phyloP scores from a whole-genome alignment of 1,140 invertebrate genomes.

The Paraescarpia echinospica region DNA sequence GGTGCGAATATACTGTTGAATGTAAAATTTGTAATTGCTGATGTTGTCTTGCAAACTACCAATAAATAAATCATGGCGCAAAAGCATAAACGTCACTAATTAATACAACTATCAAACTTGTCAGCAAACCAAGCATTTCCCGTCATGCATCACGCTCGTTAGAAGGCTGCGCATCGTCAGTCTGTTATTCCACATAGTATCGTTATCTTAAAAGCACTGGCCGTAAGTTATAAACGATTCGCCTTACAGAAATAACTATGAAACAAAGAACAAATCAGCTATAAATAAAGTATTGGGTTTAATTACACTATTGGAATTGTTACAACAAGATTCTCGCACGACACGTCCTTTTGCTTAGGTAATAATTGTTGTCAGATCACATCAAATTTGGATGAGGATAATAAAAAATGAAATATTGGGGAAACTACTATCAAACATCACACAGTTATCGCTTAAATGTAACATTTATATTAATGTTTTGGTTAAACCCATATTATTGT shows the following conservation, averaged over 20 bases:
- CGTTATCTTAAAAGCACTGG: too few relatives aligned
- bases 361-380: neutral
- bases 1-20: neutral
- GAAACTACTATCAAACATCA: neutral
- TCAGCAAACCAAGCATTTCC: neutral
- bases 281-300: too few relatives aligned
- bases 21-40: neutral
- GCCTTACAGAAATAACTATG: too few relatives aligned
- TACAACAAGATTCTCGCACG: too few relatives aligned
- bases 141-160: too few relatives aligned
- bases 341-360: too few relatives aligned
- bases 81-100: neutral
- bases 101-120: neutral
- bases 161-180: too few relatives aligned
- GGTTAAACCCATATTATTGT: neutral
- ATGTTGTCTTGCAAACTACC: neutral
- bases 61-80: neutral
- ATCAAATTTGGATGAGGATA: neutral
- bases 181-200: too few relatives aligned
- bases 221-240: too few relatives aligned
- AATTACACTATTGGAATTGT: too few relatives aligned
- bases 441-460: neutral
- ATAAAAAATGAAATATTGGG: neutral
- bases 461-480: neutral
- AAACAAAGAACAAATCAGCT: too few relatives aligned